phyloP scores from a whole-genome alignment of 1,140 invertebrate genomes.

The Pemphigus obesinymphae region DNA sequence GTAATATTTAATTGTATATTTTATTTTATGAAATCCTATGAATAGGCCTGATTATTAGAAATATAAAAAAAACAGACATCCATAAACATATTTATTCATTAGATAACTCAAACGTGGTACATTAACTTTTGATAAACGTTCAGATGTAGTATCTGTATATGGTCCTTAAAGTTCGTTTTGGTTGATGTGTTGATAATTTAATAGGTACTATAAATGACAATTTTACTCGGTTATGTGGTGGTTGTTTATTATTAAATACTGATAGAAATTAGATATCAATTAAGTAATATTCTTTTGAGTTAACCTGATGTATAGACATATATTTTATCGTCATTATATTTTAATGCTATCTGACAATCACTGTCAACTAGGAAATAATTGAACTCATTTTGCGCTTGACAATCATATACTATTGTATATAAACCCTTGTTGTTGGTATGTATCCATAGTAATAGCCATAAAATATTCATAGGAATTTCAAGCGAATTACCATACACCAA shows the following conservation, averaged over 20 bases:
- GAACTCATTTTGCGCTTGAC: neutral
- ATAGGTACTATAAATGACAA: neutral
- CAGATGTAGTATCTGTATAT: neutral
- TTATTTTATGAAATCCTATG: too few relatives aligned
- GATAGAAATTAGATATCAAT: neutral
- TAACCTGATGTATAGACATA: neutral
- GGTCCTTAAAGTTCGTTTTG: neutral
- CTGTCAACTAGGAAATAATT: neutral
- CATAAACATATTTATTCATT: neutral
- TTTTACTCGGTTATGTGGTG: neutral
- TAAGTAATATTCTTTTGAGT: neutral
- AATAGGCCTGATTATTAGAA: too few relatives aligned
- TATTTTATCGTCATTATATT: neutral
- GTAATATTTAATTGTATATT: too few relatives aligned
- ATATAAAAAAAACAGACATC: too few relatives aligned
- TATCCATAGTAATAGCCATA: constrained; percentile 32
- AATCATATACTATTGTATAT: neutral
- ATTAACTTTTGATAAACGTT: too few relatives aligned
- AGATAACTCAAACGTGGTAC: neutral
- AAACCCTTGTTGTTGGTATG: neutral
- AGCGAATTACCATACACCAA: neutral
- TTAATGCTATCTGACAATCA: neutral
- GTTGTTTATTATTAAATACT: too few relatives aligned
- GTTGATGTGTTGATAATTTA: neutral
- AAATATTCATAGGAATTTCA: constrained; percentile 26